A percentile compares a stretch with the other conserved stretches of the same genome.
These are phyloP conservation scores for Ataeniobius toweri DNA, from an alignment of 2,797 vertebrate species.

Conservation along the genomic window DNA sequence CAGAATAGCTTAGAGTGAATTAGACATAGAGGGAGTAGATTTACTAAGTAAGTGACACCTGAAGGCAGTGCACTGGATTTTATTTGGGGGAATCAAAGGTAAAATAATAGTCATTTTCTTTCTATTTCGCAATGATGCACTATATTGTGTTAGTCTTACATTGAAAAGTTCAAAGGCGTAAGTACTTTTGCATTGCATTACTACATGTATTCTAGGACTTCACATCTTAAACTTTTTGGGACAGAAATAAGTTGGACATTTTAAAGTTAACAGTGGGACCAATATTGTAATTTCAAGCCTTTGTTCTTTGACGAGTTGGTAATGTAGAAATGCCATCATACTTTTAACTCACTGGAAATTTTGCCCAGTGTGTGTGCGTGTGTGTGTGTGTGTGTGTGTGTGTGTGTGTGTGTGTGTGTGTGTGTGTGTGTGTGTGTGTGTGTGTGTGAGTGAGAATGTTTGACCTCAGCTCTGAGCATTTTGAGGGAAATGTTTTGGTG, in stretches of 20 bases:
- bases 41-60: not conserved
- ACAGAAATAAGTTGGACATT: conserved; percentile 14
- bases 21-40: not conserved
- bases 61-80: not conserved
- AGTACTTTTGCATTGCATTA: not conserved
- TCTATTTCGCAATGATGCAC: too few species aligned
- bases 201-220: not conserved
- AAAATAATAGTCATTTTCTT: too few species aligned
- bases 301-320: conserved; percentile 56
- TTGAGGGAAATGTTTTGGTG: conserved; percentile 63
- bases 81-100: not conserved
- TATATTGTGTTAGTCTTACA: not conserved
- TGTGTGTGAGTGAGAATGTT: conserved; percentile 27
- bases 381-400: conserved; percentile 12
- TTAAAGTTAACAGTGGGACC: conserved; percentile 33
- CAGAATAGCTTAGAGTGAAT: not conserved
- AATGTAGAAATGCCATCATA: conserved; percentile 57
- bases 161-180: not conserved
- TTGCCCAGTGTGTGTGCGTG: conserved; percentile 23
- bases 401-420: conserved; percentile 14
- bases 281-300: conserved; percentile 26
- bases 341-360: conserved; percentile 55
- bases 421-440: conserved; percentile 12
- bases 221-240: not conserved
- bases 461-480: conserved; percentile 53